Evolutionary conservation across 2,797 vertebrate species (phyloP), one percentile per base, ranked within the genome.

Genomic region (Chelon auratus): DNA sequence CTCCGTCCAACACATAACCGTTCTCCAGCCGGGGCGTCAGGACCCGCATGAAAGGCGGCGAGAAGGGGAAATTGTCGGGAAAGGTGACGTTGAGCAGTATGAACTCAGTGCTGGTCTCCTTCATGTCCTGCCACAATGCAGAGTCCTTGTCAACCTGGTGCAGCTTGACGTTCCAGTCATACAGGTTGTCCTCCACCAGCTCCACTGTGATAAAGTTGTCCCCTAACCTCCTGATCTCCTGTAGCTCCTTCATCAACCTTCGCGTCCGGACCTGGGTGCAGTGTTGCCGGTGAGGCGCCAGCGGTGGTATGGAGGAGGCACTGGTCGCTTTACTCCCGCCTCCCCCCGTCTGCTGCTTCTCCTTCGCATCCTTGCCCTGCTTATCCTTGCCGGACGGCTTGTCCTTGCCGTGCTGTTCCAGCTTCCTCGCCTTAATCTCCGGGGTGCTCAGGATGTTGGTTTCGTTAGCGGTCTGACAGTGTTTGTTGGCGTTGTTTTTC

Each of bases 141-240:
- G 98, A 99, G 95, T 99, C 98, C 94, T 98, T 97, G 95, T 99
- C 98, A 94, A 99, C 97, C 92, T 99, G 98, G 95, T 98, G 97
- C 93, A 99, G 95, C 95, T 99, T 99, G 90, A 99, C 97, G 89
- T 99, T 99, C 98, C 98, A 99, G 94, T 99, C 98, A 85, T 95
- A 99, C 79, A 99, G 97, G 94, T 97, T 99, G 93, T 99, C 98
- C 92, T 99, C 97, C 90, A 98, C 97, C 94, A 99, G 96, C 95
- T 99, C 98, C 91, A 99, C 98, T 2, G 96, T 97, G 90, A 99
- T 99, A 94, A 99, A 99, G 95, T 96, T 96, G 94, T 99, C 98
- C 80, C 97, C 97, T 70, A 99, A 94, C 90, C 97, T 95, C 86
- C 96, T 92, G 93, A 99, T 99, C 95, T 99, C 98, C 94, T 98